Evolutionary conservation across 2,113 vertebrate species (phyloP).

Genomic region (Catharus minimus): DNA sequence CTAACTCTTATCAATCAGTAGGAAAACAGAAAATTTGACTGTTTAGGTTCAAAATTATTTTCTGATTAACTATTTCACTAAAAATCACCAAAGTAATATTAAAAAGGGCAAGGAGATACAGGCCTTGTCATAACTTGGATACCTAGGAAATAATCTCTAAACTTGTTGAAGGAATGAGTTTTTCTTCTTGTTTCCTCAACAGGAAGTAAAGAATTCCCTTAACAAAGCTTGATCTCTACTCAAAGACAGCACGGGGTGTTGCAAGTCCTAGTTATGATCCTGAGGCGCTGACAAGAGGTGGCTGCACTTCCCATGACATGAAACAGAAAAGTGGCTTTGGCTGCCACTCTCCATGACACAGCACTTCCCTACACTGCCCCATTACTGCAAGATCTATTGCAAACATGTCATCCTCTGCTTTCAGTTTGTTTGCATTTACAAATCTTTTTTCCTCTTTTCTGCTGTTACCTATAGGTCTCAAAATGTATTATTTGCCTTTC

Average conservation of each 20-base stretch:
- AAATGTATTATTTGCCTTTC: not conserved
- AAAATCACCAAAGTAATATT: too few relatives aligned
- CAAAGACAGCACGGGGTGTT: accelerated
- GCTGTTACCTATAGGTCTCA: not conserved
- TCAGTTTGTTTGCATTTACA: not conserved
- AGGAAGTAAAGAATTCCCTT: not conserved
- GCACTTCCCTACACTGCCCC: not conserved
- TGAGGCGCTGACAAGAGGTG: not conserved
- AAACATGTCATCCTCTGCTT: not conserved
- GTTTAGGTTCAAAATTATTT: not conserved
- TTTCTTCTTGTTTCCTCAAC: not conserved
- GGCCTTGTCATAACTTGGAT: too few relatives aligned
- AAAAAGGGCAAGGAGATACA: too few relatives aligned
- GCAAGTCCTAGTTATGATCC: not conserved
- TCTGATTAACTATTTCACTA: not conserved
- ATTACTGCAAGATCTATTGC: not conserved
- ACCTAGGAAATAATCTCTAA: not conserved
- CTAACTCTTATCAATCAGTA: not conserved
- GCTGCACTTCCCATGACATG: not conserved
- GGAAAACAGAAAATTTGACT: not conserved
- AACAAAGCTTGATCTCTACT: not conserved
- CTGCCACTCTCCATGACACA: not conserved
- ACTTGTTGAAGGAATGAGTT: not conserved
- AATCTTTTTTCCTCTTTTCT: not conserved
- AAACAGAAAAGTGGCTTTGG: not conserved